These are phyloP conservation scores for Heliconius ethilla DNA, from an alignment of 2,888 invertebrate genomes.

Conservation along the genomic window DNA sequence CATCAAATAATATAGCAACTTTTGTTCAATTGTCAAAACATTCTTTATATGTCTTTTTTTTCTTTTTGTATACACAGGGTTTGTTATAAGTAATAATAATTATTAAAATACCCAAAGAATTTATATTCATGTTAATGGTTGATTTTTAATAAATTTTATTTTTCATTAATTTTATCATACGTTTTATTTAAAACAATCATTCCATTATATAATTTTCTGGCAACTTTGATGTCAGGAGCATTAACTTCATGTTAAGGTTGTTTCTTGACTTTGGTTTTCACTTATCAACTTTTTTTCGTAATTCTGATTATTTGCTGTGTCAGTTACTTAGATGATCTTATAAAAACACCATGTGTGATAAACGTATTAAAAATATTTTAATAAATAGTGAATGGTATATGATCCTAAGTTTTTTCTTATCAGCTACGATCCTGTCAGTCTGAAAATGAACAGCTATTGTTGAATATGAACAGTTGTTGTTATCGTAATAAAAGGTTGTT, in stretches of 20 bases:
- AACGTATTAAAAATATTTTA: no score
- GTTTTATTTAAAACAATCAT: slow-evolving; percentile 8
- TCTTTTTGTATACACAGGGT: background rate
- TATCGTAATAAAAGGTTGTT: background rate
- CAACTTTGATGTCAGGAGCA: background rate
- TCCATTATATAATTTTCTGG: background rate
- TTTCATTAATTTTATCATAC: background rate
- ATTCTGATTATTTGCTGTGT: background rate
- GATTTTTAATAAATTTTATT: slow-evolving; percentile 6
- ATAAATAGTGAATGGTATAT: no score
- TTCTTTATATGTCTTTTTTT: background rate
- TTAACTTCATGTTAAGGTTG: background rate
- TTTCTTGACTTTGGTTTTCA: background rate
- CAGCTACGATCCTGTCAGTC: background rate
- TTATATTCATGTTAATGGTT: background rate
- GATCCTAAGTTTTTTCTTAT: background rate
- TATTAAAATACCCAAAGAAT: background rate
- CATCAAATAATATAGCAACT: background rate
- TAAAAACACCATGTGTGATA: no score
- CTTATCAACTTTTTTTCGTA: background rate
- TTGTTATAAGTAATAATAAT: background rate
- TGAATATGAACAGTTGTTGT: background rate
- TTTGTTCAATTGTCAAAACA: background rate
- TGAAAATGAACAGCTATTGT: background rate
- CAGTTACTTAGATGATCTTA: background rate